A percentile compares a stretch with the other conserved stretches of the same genome.
Conservation (phyloP, 2,113 vertebrate species). For the Ptyas mucosa region DNA sequence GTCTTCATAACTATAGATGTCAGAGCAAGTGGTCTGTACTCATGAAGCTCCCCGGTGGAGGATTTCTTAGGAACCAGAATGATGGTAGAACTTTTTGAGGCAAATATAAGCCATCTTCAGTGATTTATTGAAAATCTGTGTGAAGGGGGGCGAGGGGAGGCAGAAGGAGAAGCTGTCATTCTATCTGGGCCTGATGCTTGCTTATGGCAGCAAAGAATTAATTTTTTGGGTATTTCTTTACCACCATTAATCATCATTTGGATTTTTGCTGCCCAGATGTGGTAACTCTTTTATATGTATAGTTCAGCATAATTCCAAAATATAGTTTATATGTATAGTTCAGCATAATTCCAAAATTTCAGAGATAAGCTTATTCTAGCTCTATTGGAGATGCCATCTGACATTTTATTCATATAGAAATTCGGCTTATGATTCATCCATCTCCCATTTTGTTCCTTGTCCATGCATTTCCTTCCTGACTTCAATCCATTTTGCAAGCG, state of each 20-base stretch:
- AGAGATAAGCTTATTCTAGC: not conserved
- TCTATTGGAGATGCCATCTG: not conserved
- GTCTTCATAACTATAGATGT: too few species aligned
- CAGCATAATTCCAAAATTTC: not conserved
- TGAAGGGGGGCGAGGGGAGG: too few species aligned
- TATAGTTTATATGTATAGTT: too few species aligned
- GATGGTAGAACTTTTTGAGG: not conserved
- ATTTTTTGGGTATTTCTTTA: not conserved
- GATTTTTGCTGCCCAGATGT: not conserved
- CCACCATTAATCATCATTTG: not conserved
- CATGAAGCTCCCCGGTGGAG: too few species aligned
- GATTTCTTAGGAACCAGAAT: too few species aligned
- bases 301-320: not conserved
- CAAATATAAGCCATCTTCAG: not conserved
- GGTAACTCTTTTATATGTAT: not conserved
- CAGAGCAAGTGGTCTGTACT: too few species aligned
- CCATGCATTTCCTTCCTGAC: not conserved
- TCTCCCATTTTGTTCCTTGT: not conserved
- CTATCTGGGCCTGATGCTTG: not conserved
- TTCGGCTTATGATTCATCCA: not conserved
- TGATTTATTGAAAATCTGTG: not conserved
- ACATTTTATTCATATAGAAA: not conserved
- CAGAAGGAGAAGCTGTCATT: not conserved
- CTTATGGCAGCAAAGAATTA: not conserved
- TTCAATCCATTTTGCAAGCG: not conserved